A percentile compares a stretch with the other conserved stretches of the same genome.
phyloP scores from a whole-genome alignment of 2,888 invertebrate genomes.

The Stratiomys singularior region DNA sequence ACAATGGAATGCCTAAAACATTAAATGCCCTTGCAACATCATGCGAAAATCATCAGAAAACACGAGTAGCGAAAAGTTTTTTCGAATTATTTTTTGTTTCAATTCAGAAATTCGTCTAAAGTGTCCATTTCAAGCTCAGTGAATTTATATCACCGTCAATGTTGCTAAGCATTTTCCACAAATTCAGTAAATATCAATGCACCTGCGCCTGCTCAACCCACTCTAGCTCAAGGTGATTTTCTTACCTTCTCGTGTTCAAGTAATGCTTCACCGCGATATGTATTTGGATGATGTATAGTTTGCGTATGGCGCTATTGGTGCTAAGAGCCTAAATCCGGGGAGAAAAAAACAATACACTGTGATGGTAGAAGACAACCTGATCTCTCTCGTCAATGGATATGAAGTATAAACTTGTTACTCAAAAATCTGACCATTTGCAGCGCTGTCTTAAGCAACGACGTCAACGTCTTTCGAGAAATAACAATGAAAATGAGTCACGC shows the following conservation, averaged over 20 bases:
- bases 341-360: background rate
- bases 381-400: background rate
- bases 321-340: background rate
- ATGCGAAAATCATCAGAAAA: too few relatives aligned
- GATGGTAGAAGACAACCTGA: background rate
- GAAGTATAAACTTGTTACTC: constrained; percentile 15
- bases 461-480: too few relatives aligned
- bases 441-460: background rate
- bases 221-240: constrained; percentile 27
- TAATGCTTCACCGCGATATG: background rate
- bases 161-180: background rate
- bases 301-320: too few relatives aligned
- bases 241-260: background rate
- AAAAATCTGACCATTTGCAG: background rate
- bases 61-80: too few relatives aligned
- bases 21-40: too few relatives aligned
- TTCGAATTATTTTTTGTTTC: too few relatives aligned
- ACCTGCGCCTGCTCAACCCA: background rate
- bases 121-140: too few relatives aligned
- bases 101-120: too few relatives aligned
- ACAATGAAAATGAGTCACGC: constrained; percentile 12
- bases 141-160: too few relatives aligned
- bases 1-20: too few relatives aligned
- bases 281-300: background rate
- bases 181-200: constrained; percentile 22